Evolutionary conservation across 2,888 invertebrate genomes (phyloP).

Genomic region (Spisula subtruncata): DNA sequence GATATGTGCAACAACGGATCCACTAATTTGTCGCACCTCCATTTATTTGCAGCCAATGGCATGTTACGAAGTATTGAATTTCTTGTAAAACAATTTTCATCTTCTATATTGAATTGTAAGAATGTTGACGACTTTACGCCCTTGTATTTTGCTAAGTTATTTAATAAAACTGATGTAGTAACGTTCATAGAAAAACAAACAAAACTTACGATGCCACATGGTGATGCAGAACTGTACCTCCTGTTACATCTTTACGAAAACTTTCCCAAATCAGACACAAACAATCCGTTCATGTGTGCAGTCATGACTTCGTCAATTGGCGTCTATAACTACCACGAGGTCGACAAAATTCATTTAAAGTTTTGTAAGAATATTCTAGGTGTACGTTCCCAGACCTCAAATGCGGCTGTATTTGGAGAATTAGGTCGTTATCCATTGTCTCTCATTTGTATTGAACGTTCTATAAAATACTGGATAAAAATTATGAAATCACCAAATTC

Average conservation of each 20-base stretch:
- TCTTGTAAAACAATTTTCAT: background rate
- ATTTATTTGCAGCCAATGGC: constrained; percentile 13
- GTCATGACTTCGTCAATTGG: too few relatives aligned
- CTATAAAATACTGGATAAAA: too few relatives aligned
- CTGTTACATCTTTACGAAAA: background rate
- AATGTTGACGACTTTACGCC: background rate
- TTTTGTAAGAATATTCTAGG: too few relatives aligned
- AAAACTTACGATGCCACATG: background rate
- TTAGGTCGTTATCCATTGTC: too few relatives aligned
- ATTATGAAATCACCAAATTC: too few relatives aligned
- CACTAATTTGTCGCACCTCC: background rate
- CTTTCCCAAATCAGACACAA: background rate
- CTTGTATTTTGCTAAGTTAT: background rate
- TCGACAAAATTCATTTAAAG: too few relatives aligned
- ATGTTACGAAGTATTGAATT: background rate
- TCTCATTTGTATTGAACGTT: too few relatives aligned
- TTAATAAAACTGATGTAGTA: background rate
- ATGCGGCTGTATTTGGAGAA: too few relatives aligned
- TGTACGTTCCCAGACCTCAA: too few relatives aligned
- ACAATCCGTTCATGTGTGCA: too few relatives aligned
- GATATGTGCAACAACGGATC: background rate
- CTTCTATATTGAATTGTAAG: background rate
- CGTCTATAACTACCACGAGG: too few relatives aligned
- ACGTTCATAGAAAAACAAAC: background rate
- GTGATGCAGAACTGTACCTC: background rate